phyloP scores from a whole-genome alignment of 2,113 vertebrate species.

The Tretioscincus oriximinensis region DNA sequence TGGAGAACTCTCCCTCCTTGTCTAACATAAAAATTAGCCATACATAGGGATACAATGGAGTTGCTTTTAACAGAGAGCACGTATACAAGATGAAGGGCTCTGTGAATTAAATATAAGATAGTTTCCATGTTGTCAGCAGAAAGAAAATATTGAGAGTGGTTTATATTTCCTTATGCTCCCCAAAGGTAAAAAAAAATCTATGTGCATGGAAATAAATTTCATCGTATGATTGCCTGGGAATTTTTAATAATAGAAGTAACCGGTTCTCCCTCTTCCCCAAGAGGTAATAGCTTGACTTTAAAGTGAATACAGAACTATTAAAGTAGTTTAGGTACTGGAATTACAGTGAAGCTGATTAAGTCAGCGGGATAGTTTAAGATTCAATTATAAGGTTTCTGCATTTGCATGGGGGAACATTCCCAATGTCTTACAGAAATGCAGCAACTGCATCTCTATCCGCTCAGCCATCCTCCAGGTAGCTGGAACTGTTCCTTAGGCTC shows the following conservation, averaged over 20 bases:
- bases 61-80: slow-evolving; percentile 18
- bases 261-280: too few species aligned
- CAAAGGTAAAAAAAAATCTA: neutral
- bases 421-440: too few species aligned
- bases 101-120: slow-evolving; percentile 37
- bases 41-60: slow-evolving; percentile 27
- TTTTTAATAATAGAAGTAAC: neutral
- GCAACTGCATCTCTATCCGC: too few species aligned
- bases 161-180: slow-evolving; percentile 15
- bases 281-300: slow-evolving; percentile 29
- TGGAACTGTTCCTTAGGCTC: too few species aligned
- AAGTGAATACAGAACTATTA: too few species aligned
- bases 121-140: neutral
- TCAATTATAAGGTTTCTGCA: too few species aligned
- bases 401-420: too few species aligned
- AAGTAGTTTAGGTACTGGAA: too few species aligned
- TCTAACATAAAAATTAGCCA: slow-evolving; percentile 23
- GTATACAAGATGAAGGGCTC: slow-evolving; percentile 18
- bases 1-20: slow-evolving; percentile 4
- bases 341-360: too few species aligned
- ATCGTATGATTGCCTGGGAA: neutral
- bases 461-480: too few species aligned
- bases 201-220: slow-evolving; percentile 29
- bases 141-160: slow-evolving; percentile 19
- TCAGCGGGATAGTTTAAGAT: too few species aligned